Conservation (phyloP, 1,140 invertebrate genomes). For the Hyposmocoma kahamanoa region DNA sequence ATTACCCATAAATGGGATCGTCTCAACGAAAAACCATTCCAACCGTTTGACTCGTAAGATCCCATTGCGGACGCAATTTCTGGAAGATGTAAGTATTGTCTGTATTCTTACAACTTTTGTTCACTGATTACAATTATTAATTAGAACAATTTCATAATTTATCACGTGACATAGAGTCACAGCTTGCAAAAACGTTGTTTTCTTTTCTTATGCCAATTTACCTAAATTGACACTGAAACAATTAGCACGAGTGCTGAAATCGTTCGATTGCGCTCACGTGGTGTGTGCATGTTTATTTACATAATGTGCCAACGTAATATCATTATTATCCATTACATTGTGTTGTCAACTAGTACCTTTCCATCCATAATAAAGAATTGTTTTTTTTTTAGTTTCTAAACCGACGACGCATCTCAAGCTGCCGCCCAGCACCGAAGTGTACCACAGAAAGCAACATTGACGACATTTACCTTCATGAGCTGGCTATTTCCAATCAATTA, state of each 20-base stretch:
- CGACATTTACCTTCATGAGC: slow-evolving; percentile 39
- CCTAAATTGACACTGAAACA: slow-evolving; percentile 35
- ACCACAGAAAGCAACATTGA: slow-evolving; percentile 38
- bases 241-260: slow-evolving; percentile 20
- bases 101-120: no score
- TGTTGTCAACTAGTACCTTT: no score
- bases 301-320: not conserved
- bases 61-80: slow-evolving; percentile 57
- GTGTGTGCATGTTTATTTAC: slow-evolving; percentile 8
- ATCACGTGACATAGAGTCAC: no score
- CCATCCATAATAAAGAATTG: no score
- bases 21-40: slow-evolving; percentile 62
- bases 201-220: no score
- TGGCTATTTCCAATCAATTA: slow-evolving; percentile 17
- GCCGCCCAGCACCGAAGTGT: slow-evolving; percentile 39
- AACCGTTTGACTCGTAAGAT: slow-evolving; percentile 62
- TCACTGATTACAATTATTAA: no score
- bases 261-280: slow-evolving; percentile 16
- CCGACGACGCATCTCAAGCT: slow-evolving; percentile 55
- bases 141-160: no score
- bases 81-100: slow-evolving; percentile 61
- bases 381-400: slow-evolving; percentile 50
- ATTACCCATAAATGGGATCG: slow-evolving; percentile 64
- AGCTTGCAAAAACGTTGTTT: no score
- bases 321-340: no score